Evolutionary conservation across 1,140 invertebrate genomes (phyloP).

Genomic region (Lepidostoma basale): DNA sequence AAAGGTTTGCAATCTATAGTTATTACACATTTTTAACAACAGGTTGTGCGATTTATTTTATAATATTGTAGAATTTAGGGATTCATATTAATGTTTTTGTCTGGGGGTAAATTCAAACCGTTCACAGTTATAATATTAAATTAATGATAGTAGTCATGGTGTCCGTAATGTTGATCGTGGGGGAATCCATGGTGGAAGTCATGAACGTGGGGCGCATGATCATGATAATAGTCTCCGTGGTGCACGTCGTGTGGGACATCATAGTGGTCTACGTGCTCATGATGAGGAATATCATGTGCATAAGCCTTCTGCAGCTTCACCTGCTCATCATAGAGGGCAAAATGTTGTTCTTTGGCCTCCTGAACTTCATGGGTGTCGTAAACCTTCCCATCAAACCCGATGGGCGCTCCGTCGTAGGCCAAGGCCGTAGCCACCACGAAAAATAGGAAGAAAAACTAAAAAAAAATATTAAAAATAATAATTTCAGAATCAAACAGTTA

Average conservation of each 20-base stretch:
- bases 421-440: not conserved
- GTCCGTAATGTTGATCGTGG: not conserved
- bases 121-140: no score
- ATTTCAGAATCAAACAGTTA: no score
- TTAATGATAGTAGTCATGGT: no score
- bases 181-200: not conserved
- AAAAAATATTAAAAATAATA: no score
- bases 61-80: no score
- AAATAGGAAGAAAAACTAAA: not conserved
- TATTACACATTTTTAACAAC: no score
- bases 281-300: not conserved
- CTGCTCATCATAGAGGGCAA: slow-evolving; percentile 46
- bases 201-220: not conserved
- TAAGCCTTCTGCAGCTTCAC: not conserved
- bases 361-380: slow-evolving; percentile 60
- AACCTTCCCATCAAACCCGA: slow-evolving; percentile 48
- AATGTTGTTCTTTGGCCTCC: slow-evolving; percentile 56
- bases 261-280: not conserved
- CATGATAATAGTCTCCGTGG: not conserved
- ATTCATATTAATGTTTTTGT: no score
- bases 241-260: not conserved
- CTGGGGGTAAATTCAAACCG: no score
- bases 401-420: slow-evolving; percentile 27
- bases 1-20: no score
- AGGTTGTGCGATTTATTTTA: no score